These are phyloP conservation scores for Gastracanthus pulcherrimus DNA, from an alignment of 2,888 invertebrate genomes.

Conservation along the genomic window DNA sequence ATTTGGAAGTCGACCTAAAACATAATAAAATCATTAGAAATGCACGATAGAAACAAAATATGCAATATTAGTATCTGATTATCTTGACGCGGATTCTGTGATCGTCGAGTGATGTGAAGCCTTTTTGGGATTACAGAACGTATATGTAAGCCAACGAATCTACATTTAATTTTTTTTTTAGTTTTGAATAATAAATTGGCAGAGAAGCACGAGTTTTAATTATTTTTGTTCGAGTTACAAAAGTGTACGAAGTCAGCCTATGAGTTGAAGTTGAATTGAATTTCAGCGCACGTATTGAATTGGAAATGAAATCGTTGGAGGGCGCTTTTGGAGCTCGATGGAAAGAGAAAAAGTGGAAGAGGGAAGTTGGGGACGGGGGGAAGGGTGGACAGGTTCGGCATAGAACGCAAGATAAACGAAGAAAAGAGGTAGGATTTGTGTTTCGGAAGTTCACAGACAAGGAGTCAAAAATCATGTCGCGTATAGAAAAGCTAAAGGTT, in stretches of 20 bases:
- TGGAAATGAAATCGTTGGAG: conserved; percentile 65
- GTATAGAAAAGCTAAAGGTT: too few relatives aligned
- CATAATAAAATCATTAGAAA: too few relatives aligned
- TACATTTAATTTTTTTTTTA: neutral
- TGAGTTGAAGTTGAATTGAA: conserved; percentile 48
- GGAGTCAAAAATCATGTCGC: too few relatives aligned
- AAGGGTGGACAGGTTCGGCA: conserved; percentile 15
- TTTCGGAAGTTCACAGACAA: conserved; percentile 64
- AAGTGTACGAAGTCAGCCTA: conserved; percentile 24
- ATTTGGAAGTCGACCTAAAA: conserved; percentile 79
- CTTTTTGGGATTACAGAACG: neutral
- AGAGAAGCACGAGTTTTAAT: conserved; percentile 31
- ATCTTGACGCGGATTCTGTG: too few relatives aligned
- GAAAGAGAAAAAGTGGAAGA: conserved; percentile 48
- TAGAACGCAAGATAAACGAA: conserved; percentile 28
- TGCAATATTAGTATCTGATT: too few relatives aligned
- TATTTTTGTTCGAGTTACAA: conserved; percentile 21
- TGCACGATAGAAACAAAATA: too few relatives aligned
- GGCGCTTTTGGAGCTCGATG: neutral
- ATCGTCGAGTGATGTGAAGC: too few relatives aligned
- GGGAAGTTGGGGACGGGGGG: conserved; percentile 14
- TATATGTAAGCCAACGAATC: conserved; percentile 16
- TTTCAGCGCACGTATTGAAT: conserved; percentile 64
- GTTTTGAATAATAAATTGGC: conserved; percentile 22
- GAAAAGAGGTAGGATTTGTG: conserved; percentile 60